These are phyloP conservation scores for Lymantria dispar DNA, from an alignment of 2,888 invertebrate genomes.

Conservation along the genomic window DNA sequence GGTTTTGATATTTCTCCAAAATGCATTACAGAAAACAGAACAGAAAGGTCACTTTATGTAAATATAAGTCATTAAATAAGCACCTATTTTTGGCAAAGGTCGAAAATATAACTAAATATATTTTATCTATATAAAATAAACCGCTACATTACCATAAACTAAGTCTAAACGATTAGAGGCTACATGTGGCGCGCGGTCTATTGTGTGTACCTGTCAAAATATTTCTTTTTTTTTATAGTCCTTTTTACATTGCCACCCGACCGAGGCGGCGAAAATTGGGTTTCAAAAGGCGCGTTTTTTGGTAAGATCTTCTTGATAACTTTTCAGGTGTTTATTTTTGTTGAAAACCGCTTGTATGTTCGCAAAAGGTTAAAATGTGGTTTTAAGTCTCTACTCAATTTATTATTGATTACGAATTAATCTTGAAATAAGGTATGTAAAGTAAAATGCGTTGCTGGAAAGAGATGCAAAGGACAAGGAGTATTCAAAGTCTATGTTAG, in stretches of 20 bases:
- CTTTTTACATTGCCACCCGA: constrained; percentile 11
- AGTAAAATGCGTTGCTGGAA: too few species aligned
- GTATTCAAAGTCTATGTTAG: too few species aligned
- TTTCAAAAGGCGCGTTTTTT: constrained; percentile 20
- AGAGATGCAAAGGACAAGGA: too few species aligned
- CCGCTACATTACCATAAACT: constrained; percentile 26
- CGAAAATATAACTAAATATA: not conserved
- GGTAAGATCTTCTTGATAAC: constrained; percentile 22
- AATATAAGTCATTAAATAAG: too few species aligned
- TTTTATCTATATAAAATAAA: constrained; percentile 1
- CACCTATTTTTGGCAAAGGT: too few species aligned
- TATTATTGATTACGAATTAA: not conserved
- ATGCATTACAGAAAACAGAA: too few species aligned
- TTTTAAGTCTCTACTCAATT: not conserved
- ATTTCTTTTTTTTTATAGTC: constrained; percentile 49
- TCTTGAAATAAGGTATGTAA: too few species aligned
- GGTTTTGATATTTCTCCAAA: too few species aligned
- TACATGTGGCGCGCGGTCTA: constrained; percentile 55
- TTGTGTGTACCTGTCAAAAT: constrained; percentile 72
- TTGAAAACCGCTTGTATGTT: not conserved
- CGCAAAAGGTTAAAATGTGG: not conserved
- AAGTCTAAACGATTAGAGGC: constrained; percentile 32
- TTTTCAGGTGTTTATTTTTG: constrained; percentile 25
- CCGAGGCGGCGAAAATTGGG: constrained; percentile 36
- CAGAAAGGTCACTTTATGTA: too few species aligned